Base-by-base conservation (phyloP, 2,797 vertebrate species). In the Pangasius djambal region DNA sequence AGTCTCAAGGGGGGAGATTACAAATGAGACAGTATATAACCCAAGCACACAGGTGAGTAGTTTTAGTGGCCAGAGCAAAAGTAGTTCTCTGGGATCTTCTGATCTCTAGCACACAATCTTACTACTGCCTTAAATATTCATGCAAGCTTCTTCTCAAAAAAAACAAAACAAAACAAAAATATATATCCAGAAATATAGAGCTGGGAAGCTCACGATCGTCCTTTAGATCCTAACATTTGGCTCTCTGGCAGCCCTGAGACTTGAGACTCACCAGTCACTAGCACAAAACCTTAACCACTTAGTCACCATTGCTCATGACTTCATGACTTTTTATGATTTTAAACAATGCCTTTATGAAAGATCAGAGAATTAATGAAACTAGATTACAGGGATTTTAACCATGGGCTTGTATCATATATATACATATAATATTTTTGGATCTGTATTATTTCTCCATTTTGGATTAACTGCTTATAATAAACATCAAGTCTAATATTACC, bases 381-480 rank as follows among this genome's bases (percentile, higher is more conserved):
- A 75, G 22, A 88, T 52, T 52, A 67, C 44, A 40, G 28, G 44
- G 15, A 2, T 34, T 83, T 52, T 63, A 65, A 65, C 25, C 74
- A 70, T 22, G 18, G 40, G 74, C 22, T 48, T 61, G 37, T 69
- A n/a, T 78, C 34, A 44, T 44, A 44, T 44, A 5, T 44, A 44
- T 44, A 18, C 31, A 40, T 77, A n/a, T 28, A 4, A n/a, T 65
- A 22, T 55, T 88, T 79, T 70, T 59, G n/a, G 34, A 63, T 69
- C 22, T 55, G 5, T 59, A 69, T 59, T 85, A 28, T 72, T 79
- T 69, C 48, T n/a, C 4, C 10, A 70, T 34, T 55, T 85, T 48
- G 28, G 61, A 70, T 70, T 9, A 83, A 67, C 22, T 40, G 28
- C 82, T 83, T 83, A 18, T 83, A 67, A 70, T 57, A 72, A 81